Evolutionary conservation across 2,797 vertebrate species (phyloP).

Genomic region (Ispidina picta): DNA sequence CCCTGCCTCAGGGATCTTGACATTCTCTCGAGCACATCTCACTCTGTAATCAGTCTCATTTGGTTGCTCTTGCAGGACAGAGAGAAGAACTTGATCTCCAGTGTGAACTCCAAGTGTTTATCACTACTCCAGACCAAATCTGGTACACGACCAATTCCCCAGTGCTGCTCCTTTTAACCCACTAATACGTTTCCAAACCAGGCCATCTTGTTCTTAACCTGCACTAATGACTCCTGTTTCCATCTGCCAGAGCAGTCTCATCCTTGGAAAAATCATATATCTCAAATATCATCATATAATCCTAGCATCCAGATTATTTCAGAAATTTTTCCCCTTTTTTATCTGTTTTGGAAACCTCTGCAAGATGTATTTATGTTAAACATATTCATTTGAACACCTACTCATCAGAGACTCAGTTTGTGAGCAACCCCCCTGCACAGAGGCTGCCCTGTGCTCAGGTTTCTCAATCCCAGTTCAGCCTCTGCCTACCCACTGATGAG

Average conservation of each 20-base stretch:
- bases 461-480: not conserved
- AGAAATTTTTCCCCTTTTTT: rapidly evolving
- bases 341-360: not conserved
- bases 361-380: not conserved
- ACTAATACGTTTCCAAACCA: not conserved
- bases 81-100: not conserved
- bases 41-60: not conserved
- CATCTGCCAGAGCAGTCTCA: not conserved
- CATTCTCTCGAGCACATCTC: not conserved
- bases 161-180: not conserved
- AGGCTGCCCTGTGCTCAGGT: not conserved
- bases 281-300: too few species aligned
- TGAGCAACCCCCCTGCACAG: not conserved
- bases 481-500: not conserved
- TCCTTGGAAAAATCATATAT: too few species aligned
- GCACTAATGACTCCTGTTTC: not conserved
- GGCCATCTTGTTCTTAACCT: not conserved
- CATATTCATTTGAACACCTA: not conserved
- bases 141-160: not conserved
- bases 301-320: not conserved
- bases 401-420: not conserved
- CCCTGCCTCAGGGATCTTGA: not conserved
- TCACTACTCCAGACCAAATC: not conserved
- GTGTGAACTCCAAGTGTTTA: rapidly evolving
- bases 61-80: not conserved